A percentile compares a stretch with the other conserved stretches of the same genome.
phyloP scores from a whole-genome alignment of 2,888 invertebrate species.

The Nomada ruficornis region DNA sequence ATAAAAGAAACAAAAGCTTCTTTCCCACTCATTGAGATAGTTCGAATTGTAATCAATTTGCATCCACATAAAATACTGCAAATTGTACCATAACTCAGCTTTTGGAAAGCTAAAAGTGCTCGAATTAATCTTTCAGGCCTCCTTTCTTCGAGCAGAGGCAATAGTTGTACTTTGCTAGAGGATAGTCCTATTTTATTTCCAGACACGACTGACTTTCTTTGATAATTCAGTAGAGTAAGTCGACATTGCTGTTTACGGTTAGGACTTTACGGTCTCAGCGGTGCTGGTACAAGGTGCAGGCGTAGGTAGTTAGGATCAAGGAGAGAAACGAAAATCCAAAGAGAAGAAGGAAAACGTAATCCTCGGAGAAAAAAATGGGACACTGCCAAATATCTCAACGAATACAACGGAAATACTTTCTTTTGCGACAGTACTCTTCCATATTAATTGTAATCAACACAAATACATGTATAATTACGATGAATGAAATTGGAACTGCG shows the following conservation, averaged over 20 bases:
- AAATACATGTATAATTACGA: too few species aligned
- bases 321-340: conserved; percentile 22
- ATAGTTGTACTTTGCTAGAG: neutral
- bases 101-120: too few species aligned
- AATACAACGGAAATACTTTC: neutral
- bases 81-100: neutral
- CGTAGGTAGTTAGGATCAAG: conserved; percentile 1
- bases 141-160: neutral
- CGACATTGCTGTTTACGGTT: conserved; percentile 15
- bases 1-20: too few species aligned
- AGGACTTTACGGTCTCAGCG: neutral
- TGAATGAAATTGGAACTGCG: too few species aligned
- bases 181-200: neutral
- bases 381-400: neutral
- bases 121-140: neutral
- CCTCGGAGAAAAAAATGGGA: neutral
- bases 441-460: too few species aligned
- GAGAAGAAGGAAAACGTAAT: neutral
- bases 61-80: neutral
- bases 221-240: conserved; percentile 18
- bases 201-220: neutral
- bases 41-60: too few species aligned
- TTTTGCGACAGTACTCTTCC: too few species aligned
- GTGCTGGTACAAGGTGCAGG: neutral
- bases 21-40: too few species aligned